phyloP scores from a whole-genome alignment of 1,140 invertebrate species.

The Venustaconcha ellipsiformis region DNA sequence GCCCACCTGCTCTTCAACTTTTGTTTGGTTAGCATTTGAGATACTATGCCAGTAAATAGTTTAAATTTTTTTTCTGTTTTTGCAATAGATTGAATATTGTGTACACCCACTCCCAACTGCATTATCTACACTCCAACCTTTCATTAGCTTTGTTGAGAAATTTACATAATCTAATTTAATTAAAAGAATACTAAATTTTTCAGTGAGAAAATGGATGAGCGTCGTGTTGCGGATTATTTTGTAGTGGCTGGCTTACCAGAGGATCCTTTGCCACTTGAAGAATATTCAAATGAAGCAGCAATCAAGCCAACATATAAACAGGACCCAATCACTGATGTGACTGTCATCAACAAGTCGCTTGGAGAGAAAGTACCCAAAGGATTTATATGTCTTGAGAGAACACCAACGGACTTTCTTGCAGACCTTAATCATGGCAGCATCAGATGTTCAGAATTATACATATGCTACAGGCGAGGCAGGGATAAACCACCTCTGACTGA shows the following conservation, averaged over 20 bases:
- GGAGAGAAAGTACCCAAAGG: conserved; percentile 79
- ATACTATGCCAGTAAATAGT: no score
- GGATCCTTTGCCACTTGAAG: conserved; percentile 79
- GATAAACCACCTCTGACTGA: conserved; percentile 98
- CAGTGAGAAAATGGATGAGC: conserved; percentile 64
- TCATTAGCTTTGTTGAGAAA: no score
- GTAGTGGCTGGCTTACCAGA: conserved; percentile 95
- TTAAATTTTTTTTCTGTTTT: no score
- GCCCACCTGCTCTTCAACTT: no score
- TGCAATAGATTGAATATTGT: no score
- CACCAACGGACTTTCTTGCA: conserved; percentile 81
- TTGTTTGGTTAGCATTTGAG: no score
- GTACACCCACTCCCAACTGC: no score
- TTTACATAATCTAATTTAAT: no score
- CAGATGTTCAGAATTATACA: conserved; percentile 90
- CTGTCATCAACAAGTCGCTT: conserved; percentile 90
- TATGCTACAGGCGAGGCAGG: conserved; percentile 91
- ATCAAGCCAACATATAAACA: conserved; percentile 79
- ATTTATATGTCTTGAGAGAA: conserved; percentile 85
- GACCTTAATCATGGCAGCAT: conserved; percentile 98
- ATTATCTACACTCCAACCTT: no score
- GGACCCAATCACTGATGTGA: conserved; percentile 94
- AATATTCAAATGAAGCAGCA: conserved; percentile 83
- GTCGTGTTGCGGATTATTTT: conserved; percentile 86
- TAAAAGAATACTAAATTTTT: no score